These are phyloP conservation scores for Ophonus ardosiacus DNA, from an alignment of 2,888 invertebrate genomes.

Conservation along the genomic window DNA sequence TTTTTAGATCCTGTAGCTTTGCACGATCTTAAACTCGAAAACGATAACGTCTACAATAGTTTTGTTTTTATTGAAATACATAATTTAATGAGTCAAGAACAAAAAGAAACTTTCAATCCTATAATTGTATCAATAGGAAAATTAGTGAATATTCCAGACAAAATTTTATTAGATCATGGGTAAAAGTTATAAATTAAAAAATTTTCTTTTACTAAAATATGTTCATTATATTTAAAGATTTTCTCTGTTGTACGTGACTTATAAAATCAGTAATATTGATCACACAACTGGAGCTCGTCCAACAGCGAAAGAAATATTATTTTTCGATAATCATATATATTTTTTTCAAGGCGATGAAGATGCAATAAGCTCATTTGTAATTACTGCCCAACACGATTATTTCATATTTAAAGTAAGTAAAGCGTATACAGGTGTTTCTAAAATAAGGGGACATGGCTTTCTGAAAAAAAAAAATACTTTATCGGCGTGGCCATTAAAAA, in stretches of 20 bases:
- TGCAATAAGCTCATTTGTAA: slow-evolving; percentile 63
- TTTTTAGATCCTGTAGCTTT: slow-evolving; percentile 61
- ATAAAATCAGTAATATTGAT: slow-evolving; percentile 66
- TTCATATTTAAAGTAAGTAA: slow-evolving; percentile 66
- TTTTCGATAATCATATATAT: slow-evolving; percentile 67
- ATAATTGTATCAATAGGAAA: slow-evolving; percentile 67
- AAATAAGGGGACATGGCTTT: too few species aligned
- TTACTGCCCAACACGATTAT: slow-evolving; percentile 66
- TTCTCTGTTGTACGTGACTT: slow-evolving; percentile 65
- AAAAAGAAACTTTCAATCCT: slow-evolving; percentile 66
- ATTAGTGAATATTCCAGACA: slow-evolving; percentile 67
- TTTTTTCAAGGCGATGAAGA: slow-evolving; percentile 64
- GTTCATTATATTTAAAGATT: slow-evolving; percentile 65
- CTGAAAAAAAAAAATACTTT: too few species aligned
- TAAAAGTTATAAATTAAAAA: not conserved
- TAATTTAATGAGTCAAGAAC: slow-evolving; percentile 66
- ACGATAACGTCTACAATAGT: slow-evolving; percentile 51
- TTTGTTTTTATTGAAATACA: slow-evolving; percentile 65
- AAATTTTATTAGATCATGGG: slow-evolving; percentile 65
- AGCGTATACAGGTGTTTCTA: too few species aligned
- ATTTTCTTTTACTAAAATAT: not conserved
- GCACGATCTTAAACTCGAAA: slow-evolving; percentile 65
- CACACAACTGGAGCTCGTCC: slow-evolving; percentile 64
- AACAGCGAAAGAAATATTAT: slow-evolving; percentile 64
- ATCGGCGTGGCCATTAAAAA: too few species aligned